Evolutionary conservation across 1,140 invertebrate genomes (phyloP).

Genomic region (Musca vetustissima): DNA sequence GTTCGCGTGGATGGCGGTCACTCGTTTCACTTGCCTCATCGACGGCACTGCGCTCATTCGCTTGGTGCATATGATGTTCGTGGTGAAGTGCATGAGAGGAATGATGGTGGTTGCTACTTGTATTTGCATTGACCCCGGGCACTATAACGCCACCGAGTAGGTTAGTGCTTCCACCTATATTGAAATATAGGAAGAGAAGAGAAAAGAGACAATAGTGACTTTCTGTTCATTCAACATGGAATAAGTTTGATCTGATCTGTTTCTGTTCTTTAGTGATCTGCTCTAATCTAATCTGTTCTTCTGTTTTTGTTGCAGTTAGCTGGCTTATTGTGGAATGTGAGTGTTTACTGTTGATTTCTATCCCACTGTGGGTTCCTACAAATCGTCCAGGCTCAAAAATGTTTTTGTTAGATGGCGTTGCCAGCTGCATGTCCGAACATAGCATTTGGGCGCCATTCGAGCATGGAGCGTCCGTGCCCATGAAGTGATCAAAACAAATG

Average conservation of each 20-base stretch:
- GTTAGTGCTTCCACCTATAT: constrained; percentile 56
- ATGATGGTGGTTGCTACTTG: constrained; percentile 41
- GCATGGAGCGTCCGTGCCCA: too few species aligned
- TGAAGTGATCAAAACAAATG: too few species aligned
- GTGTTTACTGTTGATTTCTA: too few species aligned
- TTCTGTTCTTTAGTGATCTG: constrained; percentile 32
- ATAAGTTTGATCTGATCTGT: constrained; percentile 20
- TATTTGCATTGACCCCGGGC: constrained; percentile 43
- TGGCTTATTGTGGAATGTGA: too few species aligned
- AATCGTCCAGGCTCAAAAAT: too few species aligned
- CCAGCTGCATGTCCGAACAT: too few species aligned
- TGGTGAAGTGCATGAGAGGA: constrained; percentile 25
- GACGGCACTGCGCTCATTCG: constrained; percentile 6
- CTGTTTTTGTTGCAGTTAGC: too few species aligned
- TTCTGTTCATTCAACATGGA: constrained; percentile 38
- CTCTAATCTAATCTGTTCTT: constrained; percentile 27
- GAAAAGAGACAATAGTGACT: constrained; percentile 58
- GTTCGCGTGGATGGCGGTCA: constrained; percentile 13
- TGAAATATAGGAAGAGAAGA: constrained; percentile 55
- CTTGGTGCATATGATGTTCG: constrained; percentile 27
- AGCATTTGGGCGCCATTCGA: too few species aligned
- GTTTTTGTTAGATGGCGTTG: too few species aligned
- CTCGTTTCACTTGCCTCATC: background rate
- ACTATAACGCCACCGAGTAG: constrained; percentile 55
- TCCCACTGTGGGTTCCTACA: too few species aligned